These are phyloP conservation scores for Psilanteris sp. DNA, from an alignment of 1,140 invertebrate species.

Conservation along the genomic window DNA sequence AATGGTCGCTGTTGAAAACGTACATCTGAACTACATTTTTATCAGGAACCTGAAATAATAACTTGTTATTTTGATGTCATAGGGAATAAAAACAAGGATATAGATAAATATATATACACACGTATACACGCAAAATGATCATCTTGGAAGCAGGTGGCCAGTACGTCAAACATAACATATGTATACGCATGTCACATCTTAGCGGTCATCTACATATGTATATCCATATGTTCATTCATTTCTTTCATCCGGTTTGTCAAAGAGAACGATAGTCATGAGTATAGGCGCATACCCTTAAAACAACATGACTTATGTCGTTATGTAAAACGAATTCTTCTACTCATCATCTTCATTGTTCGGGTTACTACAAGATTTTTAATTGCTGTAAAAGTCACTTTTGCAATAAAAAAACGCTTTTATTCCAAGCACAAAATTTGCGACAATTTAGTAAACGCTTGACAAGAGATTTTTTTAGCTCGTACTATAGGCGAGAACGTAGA, in stretches of 20 bases:
- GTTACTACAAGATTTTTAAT: slow-evolving; percentile 15
- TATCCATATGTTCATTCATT: slow-evolving; percentile 54
- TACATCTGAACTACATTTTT: slow-evolving; percentile 31
- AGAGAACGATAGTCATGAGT: slow-evolving; percentile 31
- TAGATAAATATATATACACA: slow-evolving; percentile 57
- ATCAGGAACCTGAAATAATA: slow-evolving; percentile 33
- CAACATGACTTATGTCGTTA: slow-evolving; percentile 16
- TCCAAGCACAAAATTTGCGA: slow-evolving; percentile 12
- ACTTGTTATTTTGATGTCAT: slow-evolving; percentile 30
- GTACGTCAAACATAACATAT: slow-evolving; percentile 20
- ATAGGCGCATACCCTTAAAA: slow-evolving; percentile 14
- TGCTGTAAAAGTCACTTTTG: slow-evolving; percentile 2
- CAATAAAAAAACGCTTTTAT: slow-evolving; percentile 2
- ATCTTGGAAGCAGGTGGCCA: slow-evolving; percentile 50
- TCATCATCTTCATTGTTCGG: slow-evolving; percentile 2
- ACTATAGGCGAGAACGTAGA: slow-evolving; percentile 21
- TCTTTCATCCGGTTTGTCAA: slow-evolving; percentile 55
- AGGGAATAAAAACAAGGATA: slow-evolving; percentile 52
- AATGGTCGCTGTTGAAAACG: background rate
- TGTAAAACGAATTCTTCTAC: no score
- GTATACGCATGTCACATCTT: slow-evolving; percentile 39
- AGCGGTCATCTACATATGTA: slow-evolving; percentile 43
- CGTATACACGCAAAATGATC: slow-evolving; percentile 16
- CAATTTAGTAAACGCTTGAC: slow-evolving; percentile 23
- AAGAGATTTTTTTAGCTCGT: slow-evolving; percentile 30